Evolutionary conservation across 2,888 invertebrate species (phyloP).

Genomic region (Danaus chrysippus): DNA sequence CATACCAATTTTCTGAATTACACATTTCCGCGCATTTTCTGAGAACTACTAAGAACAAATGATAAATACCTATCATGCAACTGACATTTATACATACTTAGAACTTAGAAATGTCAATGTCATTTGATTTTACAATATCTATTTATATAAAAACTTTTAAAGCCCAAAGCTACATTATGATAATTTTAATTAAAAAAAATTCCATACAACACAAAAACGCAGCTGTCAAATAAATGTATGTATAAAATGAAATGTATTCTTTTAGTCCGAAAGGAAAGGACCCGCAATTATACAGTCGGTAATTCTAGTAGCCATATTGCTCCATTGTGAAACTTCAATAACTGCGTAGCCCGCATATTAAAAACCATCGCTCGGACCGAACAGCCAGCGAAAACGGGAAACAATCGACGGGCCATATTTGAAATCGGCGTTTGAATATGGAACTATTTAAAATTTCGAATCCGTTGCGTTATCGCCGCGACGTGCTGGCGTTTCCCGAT

Average conservation of each 20-base stretch:
- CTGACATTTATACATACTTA: neutral
- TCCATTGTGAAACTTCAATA: constrained; percentile 75
- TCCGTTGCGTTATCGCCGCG: constrained; percentile 75
- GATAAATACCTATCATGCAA: neutral
- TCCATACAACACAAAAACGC: neutral
- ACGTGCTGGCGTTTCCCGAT: constrained; percentile 74
- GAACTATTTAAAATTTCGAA: constrained; percentile 79
- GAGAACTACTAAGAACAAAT: neutral
- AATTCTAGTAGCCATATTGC: constrained; percentile 58
- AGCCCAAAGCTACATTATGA: neutral
- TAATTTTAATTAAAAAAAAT: too few relatives aligned
- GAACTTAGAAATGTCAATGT: neutral
- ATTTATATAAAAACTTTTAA: neutral
- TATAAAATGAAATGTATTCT: neutral
- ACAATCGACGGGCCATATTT: constrained; percentile 74
- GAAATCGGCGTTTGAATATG: constrained; percentile 71
- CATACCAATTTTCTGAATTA: constrained; percentile 26
- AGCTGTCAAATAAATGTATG: neutral
- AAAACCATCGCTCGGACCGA: constrained; percentile 56
- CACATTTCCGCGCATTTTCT: constrained; percentile 18
- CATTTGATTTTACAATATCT: neutral
- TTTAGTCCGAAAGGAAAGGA: constrained; percentile 27
- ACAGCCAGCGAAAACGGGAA: constrained; percentile 76
- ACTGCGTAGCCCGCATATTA: constrained; percentile 75
- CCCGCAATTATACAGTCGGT: constrained; percentile 42